These are phyloP conservation scores for Ceratothoa steindachneri DNA, from an alignment of 2,888 invertebrate species.

Conservation along the genomic window DNA sequence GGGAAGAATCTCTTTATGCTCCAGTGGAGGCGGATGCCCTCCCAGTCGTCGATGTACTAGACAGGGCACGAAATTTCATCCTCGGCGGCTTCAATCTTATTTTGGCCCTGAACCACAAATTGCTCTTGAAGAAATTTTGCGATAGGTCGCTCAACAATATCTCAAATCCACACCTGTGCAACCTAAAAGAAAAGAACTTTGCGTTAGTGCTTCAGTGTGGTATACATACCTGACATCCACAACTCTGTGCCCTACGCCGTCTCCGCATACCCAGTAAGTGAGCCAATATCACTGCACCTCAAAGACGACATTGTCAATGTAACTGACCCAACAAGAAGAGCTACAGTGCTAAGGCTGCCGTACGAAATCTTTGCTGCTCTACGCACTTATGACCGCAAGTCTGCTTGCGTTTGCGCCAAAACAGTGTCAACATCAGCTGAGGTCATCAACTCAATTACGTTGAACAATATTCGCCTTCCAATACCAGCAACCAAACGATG, in stretches of 20 bases:
- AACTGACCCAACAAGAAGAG: no score
- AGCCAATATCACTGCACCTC: no score
- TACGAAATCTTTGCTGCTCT: no score
- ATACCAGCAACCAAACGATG: not conserved
- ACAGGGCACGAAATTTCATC: constrained; percentile 6
- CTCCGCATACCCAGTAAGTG: no score
- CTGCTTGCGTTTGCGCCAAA: no score
- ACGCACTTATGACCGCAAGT: constrained; percentile 11
- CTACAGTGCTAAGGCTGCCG: no score
- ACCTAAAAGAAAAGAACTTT: not conserved
- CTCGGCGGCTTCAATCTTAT: constrained; percentile 13
- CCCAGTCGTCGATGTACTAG: constrained; percentile 18
- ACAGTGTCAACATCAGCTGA: no score
- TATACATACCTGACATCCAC: no score
- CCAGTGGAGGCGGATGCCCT: constrained; percentile 22
- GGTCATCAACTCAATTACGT: not conserved
- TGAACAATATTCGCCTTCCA: not conserved
- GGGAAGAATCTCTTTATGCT: constrained; percentile 21
- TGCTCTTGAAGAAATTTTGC: constrained; percentile 18
- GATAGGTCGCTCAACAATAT: not conserved
- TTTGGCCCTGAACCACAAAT: constrained; percentile 20
- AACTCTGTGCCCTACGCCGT: no score
- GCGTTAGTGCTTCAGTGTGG: no score
- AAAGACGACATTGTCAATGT: no score
- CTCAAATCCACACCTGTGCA: constrained; percentile 7